Conservation (phyloP, 2,797 vertebrate genomes). For the Mycteria americana region DNA sequence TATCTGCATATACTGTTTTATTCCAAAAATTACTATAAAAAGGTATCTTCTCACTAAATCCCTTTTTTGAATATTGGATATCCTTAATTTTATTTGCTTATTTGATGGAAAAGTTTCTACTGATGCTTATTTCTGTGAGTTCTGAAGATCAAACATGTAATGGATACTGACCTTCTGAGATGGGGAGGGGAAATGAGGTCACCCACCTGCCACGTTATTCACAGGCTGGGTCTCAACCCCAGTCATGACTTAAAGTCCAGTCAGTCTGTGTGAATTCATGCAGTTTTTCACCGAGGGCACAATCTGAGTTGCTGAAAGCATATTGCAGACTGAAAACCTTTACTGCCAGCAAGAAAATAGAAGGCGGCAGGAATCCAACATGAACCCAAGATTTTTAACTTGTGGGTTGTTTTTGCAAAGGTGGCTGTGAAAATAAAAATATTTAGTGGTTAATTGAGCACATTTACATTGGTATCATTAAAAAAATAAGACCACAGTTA, state of each 20-base stretch:
- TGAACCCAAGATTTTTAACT: neutral
- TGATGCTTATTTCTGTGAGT: neutral
- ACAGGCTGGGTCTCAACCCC: neutral
- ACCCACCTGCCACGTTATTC: rapidly evolving
- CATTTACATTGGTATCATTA: neutral
- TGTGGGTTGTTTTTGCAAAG: neutral
- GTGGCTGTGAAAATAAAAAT: neutral
- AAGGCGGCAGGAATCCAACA: neutral
- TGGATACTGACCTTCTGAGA: neutral
- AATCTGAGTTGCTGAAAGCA: neutral
- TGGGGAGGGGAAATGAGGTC: neutral
- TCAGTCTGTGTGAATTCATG: neutral
- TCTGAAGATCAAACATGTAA: neutral
- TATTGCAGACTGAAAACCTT: neutral
- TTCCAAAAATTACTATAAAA: neutral
- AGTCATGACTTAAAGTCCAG: neutral
- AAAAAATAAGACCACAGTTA: neutral
- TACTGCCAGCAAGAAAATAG: neutral
- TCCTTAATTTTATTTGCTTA: neutral
- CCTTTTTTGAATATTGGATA: neutral
- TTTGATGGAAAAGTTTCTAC: neutral
- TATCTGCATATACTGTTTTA: neutral
- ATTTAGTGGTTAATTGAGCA: neutral
- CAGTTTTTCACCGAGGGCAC: neutral
- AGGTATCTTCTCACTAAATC: neutral